Evolutionary conservation across 2,888 invertebrate species (phyloP).

Genomic region (Nomada fabriciana): DNA sequence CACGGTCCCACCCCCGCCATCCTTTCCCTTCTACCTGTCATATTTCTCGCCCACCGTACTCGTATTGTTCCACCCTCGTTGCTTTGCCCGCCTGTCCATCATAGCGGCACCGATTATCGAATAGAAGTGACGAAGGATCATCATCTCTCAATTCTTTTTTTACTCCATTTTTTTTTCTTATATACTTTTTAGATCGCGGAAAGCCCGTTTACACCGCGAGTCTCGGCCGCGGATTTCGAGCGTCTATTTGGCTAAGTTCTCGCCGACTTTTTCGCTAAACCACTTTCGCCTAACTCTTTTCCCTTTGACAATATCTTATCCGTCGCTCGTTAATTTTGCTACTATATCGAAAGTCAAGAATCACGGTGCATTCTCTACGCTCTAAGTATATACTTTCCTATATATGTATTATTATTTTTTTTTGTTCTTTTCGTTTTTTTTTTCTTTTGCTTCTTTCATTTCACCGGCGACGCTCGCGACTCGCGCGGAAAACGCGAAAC

Average conservation of each 20-base stretch:
- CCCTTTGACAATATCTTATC: neutral
- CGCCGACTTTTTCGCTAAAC: neutral
- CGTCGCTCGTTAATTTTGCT: neutral
- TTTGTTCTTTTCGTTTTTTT: too few species aligned
- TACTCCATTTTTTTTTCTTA: conserved; percentile 5
- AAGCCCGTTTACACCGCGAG: conserved; percentile 60
- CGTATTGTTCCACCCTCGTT: neutral
- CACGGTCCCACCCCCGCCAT: neutral
- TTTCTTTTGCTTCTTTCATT: too few species aligned
- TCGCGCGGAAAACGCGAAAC: conserved; percentile 24
- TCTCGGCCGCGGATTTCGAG: conserved; percentile 4
- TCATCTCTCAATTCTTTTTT: conserved; percentile 15
- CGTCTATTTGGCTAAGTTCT: neutral
- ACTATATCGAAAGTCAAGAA: too few species aligned
- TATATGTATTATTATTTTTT: too few species aligned
- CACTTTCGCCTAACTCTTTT: too few species aligned
- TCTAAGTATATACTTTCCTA: too few species aligned
- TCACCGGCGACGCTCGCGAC: conserved; percentile 1
- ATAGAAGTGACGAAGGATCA: conserved; percentile 47
- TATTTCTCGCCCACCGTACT: neutral
- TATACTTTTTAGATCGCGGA: conserved; percentile 40
- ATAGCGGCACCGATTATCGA: conserved; percentile 29
- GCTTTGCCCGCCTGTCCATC: conserved; percentile 19
- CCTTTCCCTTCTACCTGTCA: neutral
- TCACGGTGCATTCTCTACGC: too few species aligned